A percentile compares a stretch with the other conserved stretches of the same genome.
phyloP scores from a whole-genome alignment of 2,113 vertebrate species.

The Nycticryphes semicollaris region DNA sequence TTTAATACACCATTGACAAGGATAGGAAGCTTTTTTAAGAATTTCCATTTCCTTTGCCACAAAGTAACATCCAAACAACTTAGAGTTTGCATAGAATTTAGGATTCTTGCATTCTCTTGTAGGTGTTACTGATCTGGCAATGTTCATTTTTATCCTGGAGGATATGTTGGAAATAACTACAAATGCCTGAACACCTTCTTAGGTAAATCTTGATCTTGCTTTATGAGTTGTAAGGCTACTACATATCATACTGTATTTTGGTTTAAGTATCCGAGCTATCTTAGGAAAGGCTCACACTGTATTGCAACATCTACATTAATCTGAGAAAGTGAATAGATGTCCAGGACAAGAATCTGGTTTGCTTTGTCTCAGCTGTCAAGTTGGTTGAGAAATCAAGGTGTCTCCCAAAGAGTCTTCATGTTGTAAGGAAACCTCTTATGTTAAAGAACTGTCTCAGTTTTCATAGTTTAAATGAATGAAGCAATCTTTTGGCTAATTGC shows the following conservation, averaged over 20 bases:
- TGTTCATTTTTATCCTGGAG: background rate
- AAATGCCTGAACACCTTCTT: background rate
- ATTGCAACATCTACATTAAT: background rate
- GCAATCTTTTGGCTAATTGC: background rate
- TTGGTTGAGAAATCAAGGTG: background rate
- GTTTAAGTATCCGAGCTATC: background rate
- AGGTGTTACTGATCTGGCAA: background rate
- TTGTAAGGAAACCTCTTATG: background rate
- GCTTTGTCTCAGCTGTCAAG: background rate
- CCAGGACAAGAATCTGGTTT: background rate
- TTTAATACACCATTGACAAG: background rate
- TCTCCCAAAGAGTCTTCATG: background rate
- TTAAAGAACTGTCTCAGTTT: background rate
- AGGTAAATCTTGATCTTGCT: background rate
- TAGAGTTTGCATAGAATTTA: background rate
- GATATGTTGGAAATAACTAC: background rate
- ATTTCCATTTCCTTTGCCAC: background rate
- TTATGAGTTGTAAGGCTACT: background rate
- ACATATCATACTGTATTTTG: background rate
- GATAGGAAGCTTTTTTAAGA: background rate
- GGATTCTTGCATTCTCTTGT: background rate
- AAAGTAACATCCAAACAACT: background rate
- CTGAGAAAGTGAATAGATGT: background rate
- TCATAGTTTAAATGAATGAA: background rate
- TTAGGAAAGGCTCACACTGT: background rate